Evolutionary conservation across 2,888 invertebrate species (phyloP).

Genomic region (Beris morrisii): DNA sequence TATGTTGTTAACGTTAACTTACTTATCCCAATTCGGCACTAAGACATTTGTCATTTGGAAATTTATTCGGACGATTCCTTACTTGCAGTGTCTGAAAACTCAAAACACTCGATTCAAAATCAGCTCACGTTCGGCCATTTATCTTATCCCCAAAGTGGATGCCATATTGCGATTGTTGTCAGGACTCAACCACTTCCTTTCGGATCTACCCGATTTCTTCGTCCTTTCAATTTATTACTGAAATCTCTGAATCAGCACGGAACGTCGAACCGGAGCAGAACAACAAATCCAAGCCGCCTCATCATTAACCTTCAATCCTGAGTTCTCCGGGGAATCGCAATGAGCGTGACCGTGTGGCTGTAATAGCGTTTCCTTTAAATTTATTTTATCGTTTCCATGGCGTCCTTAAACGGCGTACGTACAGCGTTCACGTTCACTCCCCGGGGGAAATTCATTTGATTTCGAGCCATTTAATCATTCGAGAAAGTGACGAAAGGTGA

Average conservation of each 20-base stretch:
- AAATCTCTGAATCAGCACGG: no score
- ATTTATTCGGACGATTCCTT: no score
- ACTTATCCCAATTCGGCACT: no score
- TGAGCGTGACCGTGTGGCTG: conserved; percentile 7
- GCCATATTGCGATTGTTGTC: neutral
- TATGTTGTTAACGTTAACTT: no score
- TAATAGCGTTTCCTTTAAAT: neutral
- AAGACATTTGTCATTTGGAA: no score
- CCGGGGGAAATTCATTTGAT: conserved; percentile 16
- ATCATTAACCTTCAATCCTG: no score
- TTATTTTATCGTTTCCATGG: no score
- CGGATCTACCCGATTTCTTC: no score
- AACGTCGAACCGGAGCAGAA: no score
- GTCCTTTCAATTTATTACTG: no score
- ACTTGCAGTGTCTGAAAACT: neutral
- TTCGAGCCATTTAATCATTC: conserved; percentile 11
- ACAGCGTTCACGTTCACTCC: neutral
- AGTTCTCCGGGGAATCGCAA: no score
- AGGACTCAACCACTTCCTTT: conserved; percentile 1
- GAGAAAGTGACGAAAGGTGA: conserved; percentile 11
- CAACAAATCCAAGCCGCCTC: no score
- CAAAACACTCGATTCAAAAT: neutral
- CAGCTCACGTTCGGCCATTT: conserved; percentile 3
- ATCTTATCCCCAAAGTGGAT: neutral
- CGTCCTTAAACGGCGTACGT: neutral